Conservation (phyloP, 2,797 vertebrate species). For the Propithecus deckenii region DNA sequence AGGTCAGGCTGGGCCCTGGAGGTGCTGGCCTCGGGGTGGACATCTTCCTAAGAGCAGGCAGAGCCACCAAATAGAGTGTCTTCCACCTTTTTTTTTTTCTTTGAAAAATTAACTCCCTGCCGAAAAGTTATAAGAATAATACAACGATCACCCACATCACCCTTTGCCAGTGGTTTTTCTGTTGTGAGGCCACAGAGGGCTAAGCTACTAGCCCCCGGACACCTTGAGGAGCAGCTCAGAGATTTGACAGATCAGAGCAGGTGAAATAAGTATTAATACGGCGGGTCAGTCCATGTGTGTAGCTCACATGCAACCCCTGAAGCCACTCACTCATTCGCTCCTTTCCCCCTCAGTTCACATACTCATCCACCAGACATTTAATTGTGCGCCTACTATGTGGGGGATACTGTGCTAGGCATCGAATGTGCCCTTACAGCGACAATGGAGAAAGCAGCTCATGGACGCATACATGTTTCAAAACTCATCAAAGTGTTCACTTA, state of each 20-base stretch:
- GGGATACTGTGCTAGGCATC: not conserved
- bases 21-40: not conserved
- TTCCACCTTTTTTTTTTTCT: not conserved
- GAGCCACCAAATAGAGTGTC: not conserved
- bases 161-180: not conserved
- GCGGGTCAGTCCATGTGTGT: not conserved
- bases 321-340: not conserved
- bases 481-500: not conserved
- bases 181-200: not conserved
- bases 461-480: not conserved
- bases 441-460: not conserved
- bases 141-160: not conserved
- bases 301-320: not conserved
- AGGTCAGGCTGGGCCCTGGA: too few species aligned
- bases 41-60: not conserved
- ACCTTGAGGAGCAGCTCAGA: not conserved
- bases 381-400: not conserved
- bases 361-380: not conserved
- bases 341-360: not conserved
- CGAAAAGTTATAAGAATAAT: not conserved
- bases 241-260: not conserved
- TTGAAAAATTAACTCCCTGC: not conserved
- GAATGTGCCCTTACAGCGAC: not conserved
- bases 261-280: not conserved
- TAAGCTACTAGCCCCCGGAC: not conserved